Conservation (phyloP, 30 jellyfish, hydroid and myxozoan species). For the Rhopilema esculentum region DNA sequence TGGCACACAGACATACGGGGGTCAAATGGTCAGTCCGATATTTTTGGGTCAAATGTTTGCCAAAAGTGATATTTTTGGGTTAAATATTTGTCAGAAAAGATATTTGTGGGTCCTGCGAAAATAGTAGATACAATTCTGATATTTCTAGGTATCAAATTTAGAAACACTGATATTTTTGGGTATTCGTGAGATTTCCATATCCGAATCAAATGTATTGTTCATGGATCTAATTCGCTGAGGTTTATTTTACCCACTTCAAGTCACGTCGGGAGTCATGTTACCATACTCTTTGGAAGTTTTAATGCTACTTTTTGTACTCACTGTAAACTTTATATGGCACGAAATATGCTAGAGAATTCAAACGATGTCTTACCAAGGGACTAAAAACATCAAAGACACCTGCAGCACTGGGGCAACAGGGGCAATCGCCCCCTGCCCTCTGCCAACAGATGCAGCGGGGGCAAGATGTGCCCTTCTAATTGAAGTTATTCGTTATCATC, state of each 20-base stretch:
- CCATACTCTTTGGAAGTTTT: constrained; percentile 20
- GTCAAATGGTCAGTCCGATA: too few species aligned
- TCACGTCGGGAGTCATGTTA: constrained; percentile 13
- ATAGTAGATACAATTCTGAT: background rate
- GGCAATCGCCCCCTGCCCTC: constrained; percentile 20
- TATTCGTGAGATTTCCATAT: constrained; percentile 16
- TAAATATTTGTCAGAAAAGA: background rate
- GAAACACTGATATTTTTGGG: constrained; percentile 5
- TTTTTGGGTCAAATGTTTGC: too few species aligned
- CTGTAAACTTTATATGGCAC: constrained; percentile 20
- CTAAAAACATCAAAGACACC: constrained; percentile 8
- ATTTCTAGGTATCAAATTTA: constrained; percentile 13
- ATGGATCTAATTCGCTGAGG: too few species aligned
- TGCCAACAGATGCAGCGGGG: constrained; percentile 15
- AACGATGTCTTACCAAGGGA: constrained; percentile 22
- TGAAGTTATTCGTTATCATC: constrained; percentile 8
- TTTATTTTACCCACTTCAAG: constrained; percentile 15
- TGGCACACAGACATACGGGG: too few species aligned
- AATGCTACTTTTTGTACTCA: constrained; percentile 16
- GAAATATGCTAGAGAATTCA: constrained; percentile 6
- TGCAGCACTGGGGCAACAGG: constrained; percentile 29
- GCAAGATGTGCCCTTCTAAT: constrained; percentile 18
- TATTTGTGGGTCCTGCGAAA: background rate
- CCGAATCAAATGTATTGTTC: constrained; percentile 3
- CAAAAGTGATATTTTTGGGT: constrained; percentile 1